Percentiles rank a stretch among this genome's conserved stretches.
phyloP scores from a whole-genome alignment of 1,140 invertebrate species.

The Drosophila teissieri region DNA sequence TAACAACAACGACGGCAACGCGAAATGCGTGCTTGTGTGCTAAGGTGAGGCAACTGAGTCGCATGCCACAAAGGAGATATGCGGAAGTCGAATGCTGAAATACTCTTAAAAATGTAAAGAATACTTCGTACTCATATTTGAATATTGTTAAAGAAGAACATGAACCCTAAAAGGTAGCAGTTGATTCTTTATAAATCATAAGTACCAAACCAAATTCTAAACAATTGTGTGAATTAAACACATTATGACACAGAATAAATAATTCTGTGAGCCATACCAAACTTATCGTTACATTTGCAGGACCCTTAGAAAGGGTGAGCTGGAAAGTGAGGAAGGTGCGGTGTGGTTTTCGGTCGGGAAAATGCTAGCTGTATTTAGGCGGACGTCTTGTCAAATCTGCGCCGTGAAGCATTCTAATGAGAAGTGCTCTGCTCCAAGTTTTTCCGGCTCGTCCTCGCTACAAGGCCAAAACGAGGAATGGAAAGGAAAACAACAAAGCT shows the following conservation, averaged over 20 bases:
- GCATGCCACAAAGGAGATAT: background rate
- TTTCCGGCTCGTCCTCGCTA: constrained; percentile 42
- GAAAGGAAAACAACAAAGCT: constrained; percentile 43
- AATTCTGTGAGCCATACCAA: too few relatives aligned
- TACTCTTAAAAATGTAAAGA: background rate
- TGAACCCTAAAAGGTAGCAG: too few relatives aligned
- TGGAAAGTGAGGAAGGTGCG: constrained; percentile 12
- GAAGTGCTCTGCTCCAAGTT: constrained; percentile 64
- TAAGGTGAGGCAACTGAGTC: constrained; percentile 9
- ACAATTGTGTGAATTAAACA: too few relatives aligned
- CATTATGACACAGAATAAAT: too few relatives aligned
- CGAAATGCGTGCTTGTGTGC: constrained; percentile 31
- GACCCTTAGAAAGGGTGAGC: background rate
- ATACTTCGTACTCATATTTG: too few relatives aligned
- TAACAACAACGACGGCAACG: constrained; percentile 47
- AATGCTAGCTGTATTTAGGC: constrained; percentile 70
- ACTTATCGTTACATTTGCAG: background rate
- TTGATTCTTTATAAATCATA: too few relatives aligned
- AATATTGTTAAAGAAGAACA: too few relatives aligned
- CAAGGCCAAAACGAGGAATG: constrained; percentile 30
- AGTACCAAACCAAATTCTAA: too few relatives aligned
- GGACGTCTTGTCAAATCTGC: constrained; percentile 72
- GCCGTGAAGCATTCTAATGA: constrained; percentile 77
- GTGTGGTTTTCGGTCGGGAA: constrained; percentile 12
- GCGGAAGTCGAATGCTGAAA: background rate